A percentile compares a stretch with the other conserved stretches of the same genome.
Evolutionary conservation across 2,797 vertebrate species (phyloP).

Genomic region (Chelidonichthys spinosus): DNA sequence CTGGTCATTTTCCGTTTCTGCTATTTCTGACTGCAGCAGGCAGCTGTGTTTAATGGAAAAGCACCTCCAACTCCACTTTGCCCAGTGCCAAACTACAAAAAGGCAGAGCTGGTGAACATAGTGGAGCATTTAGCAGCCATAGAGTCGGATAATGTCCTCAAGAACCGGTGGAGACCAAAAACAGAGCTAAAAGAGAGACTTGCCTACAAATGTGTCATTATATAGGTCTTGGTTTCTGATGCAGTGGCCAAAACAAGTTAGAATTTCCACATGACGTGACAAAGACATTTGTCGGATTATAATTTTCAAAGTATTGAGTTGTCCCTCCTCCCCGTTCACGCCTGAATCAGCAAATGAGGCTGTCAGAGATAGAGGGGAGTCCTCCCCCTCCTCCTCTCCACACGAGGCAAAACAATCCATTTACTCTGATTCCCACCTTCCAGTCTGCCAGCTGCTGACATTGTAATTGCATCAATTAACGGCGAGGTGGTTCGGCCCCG

Average conservation of each 20-base stretch:
- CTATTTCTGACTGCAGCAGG: too few species aligned
- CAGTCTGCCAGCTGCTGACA: constrained; percentile 69
- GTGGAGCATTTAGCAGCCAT: constrained; percentile 4
- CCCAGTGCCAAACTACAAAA: background rate
- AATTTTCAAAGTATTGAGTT: background rate
- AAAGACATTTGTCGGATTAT: background rate
- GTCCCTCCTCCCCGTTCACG: constrained; percentile 28
- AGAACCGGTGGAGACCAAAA: constrained; percentile 13
- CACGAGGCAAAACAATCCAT: constrained; percentile 63
- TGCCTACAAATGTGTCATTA: too few species aligned
- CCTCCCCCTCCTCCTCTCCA: background rate
- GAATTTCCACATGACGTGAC: background rate
- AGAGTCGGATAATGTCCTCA: background rate
- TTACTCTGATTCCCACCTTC: constrained; percentile 66
- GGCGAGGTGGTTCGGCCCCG: constrained; percentile 47
- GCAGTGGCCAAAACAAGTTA: background rate
- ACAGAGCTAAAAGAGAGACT: background rate
- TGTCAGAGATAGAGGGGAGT: background rate
- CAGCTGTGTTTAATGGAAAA: too few species aligned
- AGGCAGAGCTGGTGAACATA: too few species aligned
- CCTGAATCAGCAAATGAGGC: constrained; percentile 37
- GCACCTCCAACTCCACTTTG: too few species aligned
- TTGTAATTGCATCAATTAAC: constrained; percentile 76
- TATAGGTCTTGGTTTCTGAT: background rate
- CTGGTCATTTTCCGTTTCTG: too few species aligned